Evolutionary conservation across 1,140 invertebrate species (phyloP), one percentile per base, ranked within the genome.

Genomic region (Hesperophylax magnus): DNA sequence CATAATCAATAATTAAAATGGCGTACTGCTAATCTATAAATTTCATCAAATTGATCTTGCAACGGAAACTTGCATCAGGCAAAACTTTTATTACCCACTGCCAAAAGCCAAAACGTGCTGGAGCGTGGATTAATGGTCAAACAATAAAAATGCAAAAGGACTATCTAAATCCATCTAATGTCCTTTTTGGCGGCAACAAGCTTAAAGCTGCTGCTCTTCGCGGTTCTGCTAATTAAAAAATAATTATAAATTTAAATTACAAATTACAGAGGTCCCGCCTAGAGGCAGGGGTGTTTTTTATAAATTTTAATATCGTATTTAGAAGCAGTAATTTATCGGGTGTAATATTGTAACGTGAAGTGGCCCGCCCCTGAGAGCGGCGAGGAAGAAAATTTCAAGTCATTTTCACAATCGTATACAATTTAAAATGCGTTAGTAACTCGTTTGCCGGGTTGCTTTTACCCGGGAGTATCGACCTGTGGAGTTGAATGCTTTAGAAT

Each of bases 161-260:
- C 39, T 47, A 47, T 47, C 39, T 47, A 18, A 53, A 39, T 22
- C n/a, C 47, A 52, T 24, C 39, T 18, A 53, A 54, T 39, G 65
- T 31, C 22, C 17, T 34, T 65, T 65, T 65, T 34, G 27, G 63
- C 63, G 63, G 63, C 63, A 65, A 34, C 17, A 20, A 27, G 5
- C 34, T 34, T 34, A 34, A 47, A 47, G 39, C 11, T 11, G 39
- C 39, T 47, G 39, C 39, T 47, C 20, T 6, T 65, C 63, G 63
- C 63, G 9, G 52, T 27, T 61, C 20, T 18, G 56, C 54, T 77
- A 77, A 77, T 77, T 77, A 77, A 77, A 77, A 77, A 77, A 61
- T 77, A 77, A 77, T 77, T 77, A 77, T 20, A 75, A 75, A 77
- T 77, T 77, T 60, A 77, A 77, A 77, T 77, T 77, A 60, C 56